Evolutionary conservation across 2,113 vertebrate species (phyloP).

Genomic region (Petrocephalus zakoni): DNA sequence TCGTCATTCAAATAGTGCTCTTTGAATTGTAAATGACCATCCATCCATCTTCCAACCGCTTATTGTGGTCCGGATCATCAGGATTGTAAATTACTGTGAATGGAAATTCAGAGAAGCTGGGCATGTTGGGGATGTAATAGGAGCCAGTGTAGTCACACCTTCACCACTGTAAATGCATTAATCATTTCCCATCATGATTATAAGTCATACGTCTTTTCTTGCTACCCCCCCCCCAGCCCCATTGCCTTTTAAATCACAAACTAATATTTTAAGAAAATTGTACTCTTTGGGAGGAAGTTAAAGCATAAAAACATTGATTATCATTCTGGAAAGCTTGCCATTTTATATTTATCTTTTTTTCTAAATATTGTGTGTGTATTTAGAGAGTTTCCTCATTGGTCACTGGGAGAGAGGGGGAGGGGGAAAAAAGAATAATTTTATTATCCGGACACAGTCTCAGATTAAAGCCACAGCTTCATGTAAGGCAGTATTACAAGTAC

Average conservation of each 20-base stretch:
- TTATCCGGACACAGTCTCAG: not conserved
- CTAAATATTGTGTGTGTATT: not conserved
- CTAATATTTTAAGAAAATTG: not conserved
- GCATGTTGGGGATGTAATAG: not conserved
- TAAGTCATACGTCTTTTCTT: too few relatives aligned
- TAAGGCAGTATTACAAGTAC: not conserved
- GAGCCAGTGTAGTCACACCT: not conserved
- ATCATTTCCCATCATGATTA: not conserved
- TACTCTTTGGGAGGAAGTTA: not conserved
- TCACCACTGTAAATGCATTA: not conserved
- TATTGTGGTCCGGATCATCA: not conserved
- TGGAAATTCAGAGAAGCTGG: not conserved
- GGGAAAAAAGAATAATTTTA: not conserved
- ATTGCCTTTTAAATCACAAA: not conserved
- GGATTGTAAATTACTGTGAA: slow-evolving; percentile 4
- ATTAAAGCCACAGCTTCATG: not conserved
- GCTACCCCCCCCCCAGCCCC: not conserved
- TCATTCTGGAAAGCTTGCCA: not conserved
- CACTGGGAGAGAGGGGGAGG: not conserved
- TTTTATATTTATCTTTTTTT: not conserved
- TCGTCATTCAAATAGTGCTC: slow-evolving; percentile 35
- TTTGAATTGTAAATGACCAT: slow-evolving; percentile 25
- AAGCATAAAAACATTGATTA: not conserved
- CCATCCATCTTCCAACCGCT: not conserved
- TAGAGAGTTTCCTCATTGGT: not conserved